These are phyloP conservation scores for Papilio polyxenes DNA, from an alignment of 1,140 invertebrate genomes.

Conservation along the genomic window DNA sequence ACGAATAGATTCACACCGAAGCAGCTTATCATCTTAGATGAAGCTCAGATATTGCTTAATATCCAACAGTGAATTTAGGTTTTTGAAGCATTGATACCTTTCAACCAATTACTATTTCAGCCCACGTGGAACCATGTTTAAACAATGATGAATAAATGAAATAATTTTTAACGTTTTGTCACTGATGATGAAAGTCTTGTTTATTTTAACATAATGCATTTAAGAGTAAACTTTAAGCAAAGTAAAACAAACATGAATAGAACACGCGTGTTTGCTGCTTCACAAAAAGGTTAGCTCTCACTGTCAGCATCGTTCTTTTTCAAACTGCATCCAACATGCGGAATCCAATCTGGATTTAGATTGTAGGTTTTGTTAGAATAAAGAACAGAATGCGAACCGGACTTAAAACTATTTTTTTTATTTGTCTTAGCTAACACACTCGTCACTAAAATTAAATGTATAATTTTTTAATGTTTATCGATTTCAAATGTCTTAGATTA, in stretches of 20 bases:
- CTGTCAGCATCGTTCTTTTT: neutral
- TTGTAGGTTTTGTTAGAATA: constrained; percentile 11
- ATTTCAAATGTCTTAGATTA: no score
- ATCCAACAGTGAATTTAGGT: no score
- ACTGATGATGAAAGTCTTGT: neutral
- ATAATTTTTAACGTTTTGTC: no score
- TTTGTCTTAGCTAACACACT: no score
- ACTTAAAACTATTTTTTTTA: neutral
- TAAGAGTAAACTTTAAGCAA: neutral
- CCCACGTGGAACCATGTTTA: no score
- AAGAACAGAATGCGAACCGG: neutral
- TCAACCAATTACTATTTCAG: no score
- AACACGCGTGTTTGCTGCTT: neutral
- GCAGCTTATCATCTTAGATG: no score
- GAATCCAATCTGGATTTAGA: constrained; percentile 20
- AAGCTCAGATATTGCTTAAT: no score
- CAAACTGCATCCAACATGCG: constrained; percentile 17
- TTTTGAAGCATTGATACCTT: no score
- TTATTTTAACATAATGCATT: neutral
- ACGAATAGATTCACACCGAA: no score
- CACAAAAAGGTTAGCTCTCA: neutral
- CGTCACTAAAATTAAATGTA: no score
- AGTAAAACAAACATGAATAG: constrained; percentile 13
- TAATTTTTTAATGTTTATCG: neutral
- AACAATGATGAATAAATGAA: no score